Conservation (phyloP, 2,888 invertebrate species). For the Graphium colonna region DNA sequence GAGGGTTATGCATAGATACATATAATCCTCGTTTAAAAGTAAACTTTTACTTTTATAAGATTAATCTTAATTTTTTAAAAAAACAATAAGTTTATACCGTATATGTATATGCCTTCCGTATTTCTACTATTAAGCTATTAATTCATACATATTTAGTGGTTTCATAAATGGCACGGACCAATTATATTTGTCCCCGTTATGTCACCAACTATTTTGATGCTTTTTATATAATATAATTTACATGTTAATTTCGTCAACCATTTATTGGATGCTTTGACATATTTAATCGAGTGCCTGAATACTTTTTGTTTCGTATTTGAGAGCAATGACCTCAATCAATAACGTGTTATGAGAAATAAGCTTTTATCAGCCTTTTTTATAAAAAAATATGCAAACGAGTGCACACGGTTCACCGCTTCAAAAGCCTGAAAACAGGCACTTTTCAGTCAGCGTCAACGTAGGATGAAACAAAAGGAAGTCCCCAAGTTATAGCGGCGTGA, state of each 20-base stretch:
- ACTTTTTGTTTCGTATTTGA: neutral
- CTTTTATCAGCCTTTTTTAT: too few relatives aligned
- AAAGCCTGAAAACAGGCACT: conserved; percentile 42
- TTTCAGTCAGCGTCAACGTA: conserved; percentile 37
- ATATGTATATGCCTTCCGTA: too few relatives aligned
- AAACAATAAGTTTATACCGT: too few relatives aligned
- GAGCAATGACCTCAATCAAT: too few relatives aligned
- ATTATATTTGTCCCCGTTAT: neutral
- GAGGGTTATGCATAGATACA: too few relatives aligned
- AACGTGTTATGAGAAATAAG: too few relatives aligned
- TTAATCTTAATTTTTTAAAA: too few relatives aligned
- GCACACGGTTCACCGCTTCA: conserved; percentile 9
- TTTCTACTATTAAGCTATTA: too few relatives aligned
- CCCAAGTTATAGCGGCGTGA: conserved; percentile 53
- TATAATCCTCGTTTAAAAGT: too few relatives aligned
- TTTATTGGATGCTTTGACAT: neutral
- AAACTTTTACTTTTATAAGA: too few relatives aligned
- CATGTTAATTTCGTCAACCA: neutral
- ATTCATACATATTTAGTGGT: too few relatives aligned
- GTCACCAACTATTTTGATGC: neutral
- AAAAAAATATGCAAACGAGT: neutral
- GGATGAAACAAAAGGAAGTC: conserved; percentile 51
- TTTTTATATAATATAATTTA: neutral
- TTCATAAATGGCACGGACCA: too few relatives aligned
- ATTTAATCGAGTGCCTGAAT: neutral